Evolutionary conservation across 2,113 vertebrate genomes (phyloP).

Genomic region (Terrapene triunguis): DNA sequence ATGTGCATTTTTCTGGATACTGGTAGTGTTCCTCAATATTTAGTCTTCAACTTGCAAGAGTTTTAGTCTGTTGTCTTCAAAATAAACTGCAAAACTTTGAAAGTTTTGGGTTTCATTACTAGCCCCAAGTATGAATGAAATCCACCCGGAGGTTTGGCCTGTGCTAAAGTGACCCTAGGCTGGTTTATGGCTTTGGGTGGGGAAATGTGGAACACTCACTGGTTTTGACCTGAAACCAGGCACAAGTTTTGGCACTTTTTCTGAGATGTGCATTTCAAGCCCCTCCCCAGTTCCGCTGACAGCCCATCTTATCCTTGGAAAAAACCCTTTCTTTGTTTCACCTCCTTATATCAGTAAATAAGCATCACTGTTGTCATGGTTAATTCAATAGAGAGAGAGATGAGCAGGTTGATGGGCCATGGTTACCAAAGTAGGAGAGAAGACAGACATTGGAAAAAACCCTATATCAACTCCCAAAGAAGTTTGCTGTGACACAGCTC

Average conservation of each 20-base stretch:
- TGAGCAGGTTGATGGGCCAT: neutral
- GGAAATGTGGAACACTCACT: neutral
- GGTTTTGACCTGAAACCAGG: neutral
- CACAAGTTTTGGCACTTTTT: neutral
- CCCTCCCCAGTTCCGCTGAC: neutral
- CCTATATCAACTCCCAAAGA: neutral
- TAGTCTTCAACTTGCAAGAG: neutral
- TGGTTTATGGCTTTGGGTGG: conserved; percentile 5
- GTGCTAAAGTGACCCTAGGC: neutral
- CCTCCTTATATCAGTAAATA: neutral
- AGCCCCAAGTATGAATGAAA: neutral
- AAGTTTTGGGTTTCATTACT: neutral
- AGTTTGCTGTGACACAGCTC: neutral
- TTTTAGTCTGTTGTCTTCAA: neutral
- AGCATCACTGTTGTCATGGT: neutral
- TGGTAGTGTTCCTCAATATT: neutral
- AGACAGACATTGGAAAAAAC: neutral
- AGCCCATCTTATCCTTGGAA: neutral
- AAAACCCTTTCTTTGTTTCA: neutral
- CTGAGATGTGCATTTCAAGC: neutral
- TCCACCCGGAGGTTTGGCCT: neutral
- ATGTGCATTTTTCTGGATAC: neutral
- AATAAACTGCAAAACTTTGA: neutral
- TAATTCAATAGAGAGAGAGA: neutral
- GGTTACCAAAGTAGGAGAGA: neutral